Conservation (phyloP, 2,113 vertebrate species). For the Holacanthus passer region DNA sequence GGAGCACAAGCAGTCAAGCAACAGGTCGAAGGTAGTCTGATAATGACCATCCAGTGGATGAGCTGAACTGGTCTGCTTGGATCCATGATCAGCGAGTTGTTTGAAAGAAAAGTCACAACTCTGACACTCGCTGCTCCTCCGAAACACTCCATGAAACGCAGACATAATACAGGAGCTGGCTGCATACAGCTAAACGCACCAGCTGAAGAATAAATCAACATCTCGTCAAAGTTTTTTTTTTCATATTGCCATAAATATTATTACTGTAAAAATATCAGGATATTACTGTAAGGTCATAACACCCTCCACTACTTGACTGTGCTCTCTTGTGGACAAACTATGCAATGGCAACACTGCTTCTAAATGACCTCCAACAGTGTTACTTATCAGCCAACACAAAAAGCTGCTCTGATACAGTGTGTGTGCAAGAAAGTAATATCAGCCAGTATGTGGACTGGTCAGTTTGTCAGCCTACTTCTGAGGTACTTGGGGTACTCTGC, state of each 20-base stretch:
- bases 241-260: not conserved
- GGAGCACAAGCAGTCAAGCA: not conserved
- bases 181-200: not conserved
- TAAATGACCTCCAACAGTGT: not conserved
- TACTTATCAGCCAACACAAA: not conserved
- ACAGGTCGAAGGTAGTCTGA: not conserved
- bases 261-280: not conserved
- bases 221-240: not conserved
- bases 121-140: not conserved
- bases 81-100: not conserved
- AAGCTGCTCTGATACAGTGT: too few relatives aligned
- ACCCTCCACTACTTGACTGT: not conserved
- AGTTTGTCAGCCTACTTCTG: not conserved
- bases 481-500: not conserved
- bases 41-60: not conserved
- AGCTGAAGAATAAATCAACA: not conserved
- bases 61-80: not conserved
- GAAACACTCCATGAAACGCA: not conserved
- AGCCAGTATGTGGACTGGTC: not conserved
- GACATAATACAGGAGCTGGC: not conserved
- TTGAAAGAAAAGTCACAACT: not conserved
- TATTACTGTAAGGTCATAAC: not conserved
- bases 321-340: constrained; percentile 21
- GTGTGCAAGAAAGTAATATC: not conserved
- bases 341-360: not conserved